Conservation (phyloP, 2,797 vertebrate species). For the Vipera latastei region DNA sequence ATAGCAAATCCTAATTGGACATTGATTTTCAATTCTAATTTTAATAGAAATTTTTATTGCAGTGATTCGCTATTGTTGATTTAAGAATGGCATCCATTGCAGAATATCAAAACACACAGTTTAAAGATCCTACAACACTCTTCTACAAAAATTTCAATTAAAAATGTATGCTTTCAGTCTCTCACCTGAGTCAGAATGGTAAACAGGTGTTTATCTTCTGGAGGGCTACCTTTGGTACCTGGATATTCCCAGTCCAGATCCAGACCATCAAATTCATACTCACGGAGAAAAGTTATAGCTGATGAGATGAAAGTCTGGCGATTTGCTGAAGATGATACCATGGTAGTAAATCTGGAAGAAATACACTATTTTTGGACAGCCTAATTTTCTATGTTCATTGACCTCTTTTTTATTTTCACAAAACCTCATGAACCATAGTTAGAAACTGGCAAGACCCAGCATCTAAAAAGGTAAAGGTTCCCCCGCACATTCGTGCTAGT, state of each 20-base stretch:
- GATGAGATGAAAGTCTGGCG: conserved; percentile 79
- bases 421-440: not conserved
- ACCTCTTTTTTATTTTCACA: not conserved
- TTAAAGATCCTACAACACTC: too few species aligned
- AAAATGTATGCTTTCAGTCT: not conserved
- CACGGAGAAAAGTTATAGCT: conserved; percentile 73
- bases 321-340: conserved; percentile 73
- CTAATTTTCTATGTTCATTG: not conserved
- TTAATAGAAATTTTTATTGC: not conserved
- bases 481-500: too few species aligned
- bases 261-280: conserved; percentile 77
- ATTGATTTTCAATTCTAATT: not conserved
- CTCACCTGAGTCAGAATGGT: conserved; percentile 74
- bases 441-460: not conserved
- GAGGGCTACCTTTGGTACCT: conserved; percentile 72
- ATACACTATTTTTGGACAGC: not conserved
- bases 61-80: not conserved
- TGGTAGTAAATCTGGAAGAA: conserved; percentile 73
- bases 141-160: not conserved
- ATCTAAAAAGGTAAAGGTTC: too few species aligned
- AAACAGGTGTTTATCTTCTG: conserved; percentile 75
- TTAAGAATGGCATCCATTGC: not conserved
- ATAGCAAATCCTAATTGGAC: not conserved
- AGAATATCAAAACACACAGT: not conserved
- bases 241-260: conserved; percentile 84